Evolutionary conservation across 2,888 invertebrate genomes (phyloP), one percentile per base, ranked within the genome.

Genomic region (Microctonus brassicae): DNA sequence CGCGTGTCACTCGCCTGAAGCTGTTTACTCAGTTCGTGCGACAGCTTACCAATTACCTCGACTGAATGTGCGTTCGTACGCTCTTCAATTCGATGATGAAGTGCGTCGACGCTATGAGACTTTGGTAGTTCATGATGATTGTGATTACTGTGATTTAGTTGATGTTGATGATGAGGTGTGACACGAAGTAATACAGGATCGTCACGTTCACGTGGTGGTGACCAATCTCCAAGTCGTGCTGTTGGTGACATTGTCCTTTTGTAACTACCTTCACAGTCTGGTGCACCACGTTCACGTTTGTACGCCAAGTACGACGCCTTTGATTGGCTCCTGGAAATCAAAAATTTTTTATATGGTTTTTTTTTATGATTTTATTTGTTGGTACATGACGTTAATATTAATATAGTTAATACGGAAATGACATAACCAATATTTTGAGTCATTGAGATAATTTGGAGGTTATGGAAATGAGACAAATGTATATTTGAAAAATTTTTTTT

Each of bases 231-330:
- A 47, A 86, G 71, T 10, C 86, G 82, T 1, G 86, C 84, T 1
- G 85, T 92, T 5, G 93, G 93, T 24, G 93, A 93, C 88, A 93
- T 90, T 20, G 93, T 93, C 60, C 93, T 89, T 83, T 93, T 93
- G 88, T 94, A 94, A 82, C 92, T 93, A 75, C 94, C 94, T 85
- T 93, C 94, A 73, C 92, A 91, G 86, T 93, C 93, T 71, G 90
- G 88, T 7, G 91, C 91, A 77, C 93, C 93, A 75, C 92, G 90
- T 82, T 93, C 93, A 69, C 93, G 90, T 52, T 93, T 90, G 75
- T 91, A 91, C n/a, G 93, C 92, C 87, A 94, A 87, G 86, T 94
- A 94, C 70, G 94, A 93, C 77, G 93, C 93, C 88, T 94, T 94
- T 66, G 94, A 94, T 84, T 93, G 93, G 83, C 93, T 93, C 89